Evolutionary conservation across 2,888 invertebrate species (phyloP).

Genomic region (Oxyteleia sp.): DNA sequence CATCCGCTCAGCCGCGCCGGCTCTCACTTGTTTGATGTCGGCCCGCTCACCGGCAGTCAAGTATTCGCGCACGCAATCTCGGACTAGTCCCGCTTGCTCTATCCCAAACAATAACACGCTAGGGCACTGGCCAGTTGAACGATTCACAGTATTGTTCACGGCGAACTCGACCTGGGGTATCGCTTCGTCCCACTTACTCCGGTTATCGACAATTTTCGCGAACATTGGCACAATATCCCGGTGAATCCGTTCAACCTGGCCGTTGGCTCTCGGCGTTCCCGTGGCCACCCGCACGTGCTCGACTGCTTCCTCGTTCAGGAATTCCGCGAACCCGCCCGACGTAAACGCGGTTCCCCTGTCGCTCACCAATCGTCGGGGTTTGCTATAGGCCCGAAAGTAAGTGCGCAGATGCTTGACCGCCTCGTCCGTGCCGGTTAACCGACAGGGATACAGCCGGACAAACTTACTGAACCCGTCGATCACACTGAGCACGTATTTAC

Average conservation of each 20-base stretch:
- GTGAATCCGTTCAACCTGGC: neutral
- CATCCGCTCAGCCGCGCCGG: no score
- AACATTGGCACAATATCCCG: neutral
- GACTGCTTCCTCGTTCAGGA: neutral
- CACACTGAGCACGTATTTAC: slow-evolving; percentile 75
- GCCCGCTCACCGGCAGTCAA: no score
- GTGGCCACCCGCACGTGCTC: neutral
- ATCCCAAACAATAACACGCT: no score
- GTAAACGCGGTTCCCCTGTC: neutral
- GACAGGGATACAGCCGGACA: slow-evolving; percentile 70
- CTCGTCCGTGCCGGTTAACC: slow-evolving; percentile 64
- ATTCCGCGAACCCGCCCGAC: neutral
- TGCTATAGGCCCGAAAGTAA: neutral
- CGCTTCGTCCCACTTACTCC: no score
- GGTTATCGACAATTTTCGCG: no score
- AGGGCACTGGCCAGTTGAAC: no score
- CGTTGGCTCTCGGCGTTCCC: neutral
- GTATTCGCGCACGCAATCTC: no score
- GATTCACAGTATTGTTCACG: no score
- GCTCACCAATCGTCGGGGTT: neutral
- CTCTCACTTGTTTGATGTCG: no score
- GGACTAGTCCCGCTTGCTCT: no score
- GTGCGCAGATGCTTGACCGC: neutral
- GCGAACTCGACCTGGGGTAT: no score
- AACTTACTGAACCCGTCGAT: slow-evolving; percentile 78